Evolutionary conservation across 2,888 invertebrate genomes (phyloP).

Genomic region (Athalia circularis): DNA sequence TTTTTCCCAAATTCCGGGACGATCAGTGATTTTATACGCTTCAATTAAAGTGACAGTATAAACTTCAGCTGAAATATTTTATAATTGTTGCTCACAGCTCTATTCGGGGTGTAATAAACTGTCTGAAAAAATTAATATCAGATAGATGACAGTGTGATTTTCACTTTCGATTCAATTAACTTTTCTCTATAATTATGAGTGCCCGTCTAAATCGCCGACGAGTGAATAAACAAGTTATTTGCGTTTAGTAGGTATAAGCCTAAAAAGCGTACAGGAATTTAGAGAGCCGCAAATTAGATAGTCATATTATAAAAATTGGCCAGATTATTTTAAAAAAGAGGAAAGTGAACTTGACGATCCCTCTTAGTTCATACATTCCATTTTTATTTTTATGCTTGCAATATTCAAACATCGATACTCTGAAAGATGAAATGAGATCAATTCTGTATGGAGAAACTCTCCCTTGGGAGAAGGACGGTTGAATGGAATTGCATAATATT

Average conservation of each 20-base stretch:
- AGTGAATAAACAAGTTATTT: too few species aligned
- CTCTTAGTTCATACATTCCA: too few species aligned
- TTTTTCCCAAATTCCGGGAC: constrained; percentile 3
- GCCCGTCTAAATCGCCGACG: neutral
- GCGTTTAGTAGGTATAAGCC: too few species aligned
- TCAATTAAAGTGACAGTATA: constrained; percentile 28
- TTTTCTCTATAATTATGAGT: constrained; percentile 4
- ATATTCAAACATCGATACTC: too few species aligned
- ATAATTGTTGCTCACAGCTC: neutral
- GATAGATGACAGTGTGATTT: constrained; percentile 24
- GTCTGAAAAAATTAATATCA: constrained; percentile 8
- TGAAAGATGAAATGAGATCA: too few species aligned
- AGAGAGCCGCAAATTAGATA: too few species aligned
- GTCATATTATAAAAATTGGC: too few species aligned
- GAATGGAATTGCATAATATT: constrained; percentile 49
- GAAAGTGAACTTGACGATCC: too few species aligned
- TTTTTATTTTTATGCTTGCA: too few species aligned
- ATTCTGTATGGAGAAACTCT: too few species aligned
- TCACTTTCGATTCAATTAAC: constrained; percentile 37
- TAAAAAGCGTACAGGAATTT: too few species aligned
- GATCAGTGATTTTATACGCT: neutral
- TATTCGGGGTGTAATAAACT: neutral
- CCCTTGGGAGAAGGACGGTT: neutral
- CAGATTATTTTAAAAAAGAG: too few species aligned
- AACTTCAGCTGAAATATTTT: neutral